Conservation (phyloP, 2,888 invertebrate genomes). For the Apodemia zela region DNA sequence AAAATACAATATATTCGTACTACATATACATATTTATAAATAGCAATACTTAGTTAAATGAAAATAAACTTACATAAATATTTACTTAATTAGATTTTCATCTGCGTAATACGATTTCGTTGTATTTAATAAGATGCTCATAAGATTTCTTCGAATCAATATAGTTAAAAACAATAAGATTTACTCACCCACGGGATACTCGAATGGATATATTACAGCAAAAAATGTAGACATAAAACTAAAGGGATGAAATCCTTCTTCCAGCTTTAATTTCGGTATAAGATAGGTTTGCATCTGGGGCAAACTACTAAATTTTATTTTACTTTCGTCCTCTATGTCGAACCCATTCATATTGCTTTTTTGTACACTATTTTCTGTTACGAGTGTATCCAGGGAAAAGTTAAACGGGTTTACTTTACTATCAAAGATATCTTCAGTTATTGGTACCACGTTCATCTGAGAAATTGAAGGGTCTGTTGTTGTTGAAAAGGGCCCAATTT, state of each 20-base stretch:
- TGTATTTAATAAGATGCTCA: neutral
- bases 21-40: no score
- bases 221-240: conserved; percentile 82
- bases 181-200: conserved; percentile 83
- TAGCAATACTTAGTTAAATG: no score
- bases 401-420: conserved; percentile 30
- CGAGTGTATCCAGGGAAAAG: conserved; percentile 25
- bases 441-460: conserved; percentile 52
- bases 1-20: no score
- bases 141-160: neutral
- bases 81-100: no score
- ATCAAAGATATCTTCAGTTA: conserved; percentile 57
- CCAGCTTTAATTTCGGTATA: conserved; percentile 77
- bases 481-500: neutral
- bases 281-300: conserved; percentile 72
- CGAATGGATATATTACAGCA: conserved; percentile 82
- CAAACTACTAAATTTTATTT: conserved; percentile 70
- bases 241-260: conserved; percentile 82
- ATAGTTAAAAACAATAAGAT: conserved; percentile 23
- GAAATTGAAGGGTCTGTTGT: conserved; percentile 4
- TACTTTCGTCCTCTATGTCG: conserved; percentile 57
- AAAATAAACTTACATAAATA: no score
- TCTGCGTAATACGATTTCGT: neutral
- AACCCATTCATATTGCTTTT: conserved; percentile 53
- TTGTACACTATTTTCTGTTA: conserved; percentile 46